Conservation (phyloP, 2,888 invertebrate genomes). For the Mesorhabditis spiculigera region DNA sequence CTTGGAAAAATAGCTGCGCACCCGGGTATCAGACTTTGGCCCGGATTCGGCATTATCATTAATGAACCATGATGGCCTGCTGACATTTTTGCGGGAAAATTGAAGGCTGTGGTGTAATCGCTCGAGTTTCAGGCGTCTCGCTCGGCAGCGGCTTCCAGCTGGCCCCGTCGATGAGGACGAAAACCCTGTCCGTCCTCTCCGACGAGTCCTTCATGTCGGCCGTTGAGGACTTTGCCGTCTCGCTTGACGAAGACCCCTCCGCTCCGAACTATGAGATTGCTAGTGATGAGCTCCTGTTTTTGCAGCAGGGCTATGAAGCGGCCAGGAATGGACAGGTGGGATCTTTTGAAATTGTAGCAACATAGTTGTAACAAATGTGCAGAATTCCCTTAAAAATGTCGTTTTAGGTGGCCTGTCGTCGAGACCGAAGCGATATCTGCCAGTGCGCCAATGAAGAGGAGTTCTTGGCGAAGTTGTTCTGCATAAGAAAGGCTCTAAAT, state of each 20-base stretch:
- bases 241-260: constrained; percentile 17
- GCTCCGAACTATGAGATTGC: constrained; percentile 70
- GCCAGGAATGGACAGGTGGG: constrained; percentile 69
- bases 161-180: constrained; percentile 29
- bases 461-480: neutral
- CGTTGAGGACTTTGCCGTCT: constrained; percentile 68
- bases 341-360: constrained; percentile 41
- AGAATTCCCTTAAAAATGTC: neutral
- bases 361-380: constrained; percentile 22
- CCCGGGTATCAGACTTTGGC: neutral
- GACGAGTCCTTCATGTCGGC: constrained; percentile 95
- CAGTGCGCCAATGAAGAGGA: neutral
- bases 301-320: constrained; percentile 79
- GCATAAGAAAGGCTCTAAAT: neutral
- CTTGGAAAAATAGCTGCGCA: constrained; percentile 18
- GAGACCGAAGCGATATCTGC: constrained; percentile 8
- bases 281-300: constrained; percentile 72
- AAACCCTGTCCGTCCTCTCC: constrained; percentile 71
- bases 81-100: too few relatives aligned
- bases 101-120: too few relatives aligned
- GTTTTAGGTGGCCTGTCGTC: constrained; percentile 47
- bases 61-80: too few relatives aligned
- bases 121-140: constrained; percentile 12
- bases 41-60: too few relatives aligned
- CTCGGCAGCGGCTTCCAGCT: constrained; percentile 22